Conservation (phyloP, 64 coral and sea anemone genomes). For the Montipora sp. region DNA sequence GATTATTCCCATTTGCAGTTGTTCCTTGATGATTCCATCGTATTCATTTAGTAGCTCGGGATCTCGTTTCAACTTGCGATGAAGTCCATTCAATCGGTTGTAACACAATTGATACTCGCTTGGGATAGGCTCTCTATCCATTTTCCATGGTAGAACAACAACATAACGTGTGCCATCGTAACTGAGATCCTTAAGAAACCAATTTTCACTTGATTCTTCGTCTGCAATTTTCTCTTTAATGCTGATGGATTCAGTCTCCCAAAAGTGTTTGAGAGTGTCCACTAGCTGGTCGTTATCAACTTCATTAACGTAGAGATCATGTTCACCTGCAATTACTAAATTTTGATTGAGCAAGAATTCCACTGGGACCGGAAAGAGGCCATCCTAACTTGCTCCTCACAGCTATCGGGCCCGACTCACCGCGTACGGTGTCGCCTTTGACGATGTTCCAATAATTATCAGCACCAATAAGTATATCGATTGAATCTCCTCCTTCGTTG, state of each 20-base stretch:
- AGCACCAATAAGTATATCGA: too few relatives aligned
- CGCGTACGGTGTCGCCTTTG: too few relatives aligned
- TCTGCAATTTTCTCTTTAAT: neutral
- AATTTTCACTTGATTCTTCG: neutral
- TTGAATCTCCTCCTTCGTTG: too few relatives aligned
- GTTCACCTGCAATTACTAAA: neutral
- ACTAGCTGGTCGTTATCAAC: neutral
- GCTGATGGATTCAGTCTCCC: constrained; percentile 5
- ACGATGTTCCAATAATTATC: too few relatives aligned
- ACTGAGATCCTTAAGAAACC: neutral
- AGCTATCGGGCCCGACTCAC: too few relatives aligned
- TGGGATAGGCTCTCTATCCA: neutral
- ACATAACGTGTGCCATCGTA: constrained; percentile 44
- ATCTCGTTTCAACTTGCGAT: constrained; percentile 28
- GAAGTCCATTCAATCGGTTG: constrained; percentile 10
- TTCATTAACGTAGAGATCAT: neutral
- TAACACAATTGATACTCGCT: constrained; percentile 11
- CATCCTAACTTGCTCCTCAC: too few relatives aligned
- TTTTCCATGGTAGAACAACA: constrained; percentile 20
- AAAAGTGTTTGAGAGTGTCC: constrained; percentile 11
- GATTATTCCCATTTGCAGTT: constrained; percentile 25
- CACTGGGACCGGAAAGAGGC: too few relatives aligned
- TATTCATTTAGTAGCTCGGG: constrained; percentile 56
- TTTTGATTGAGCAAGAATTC: neutral
- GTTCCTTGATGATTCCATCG: constrained; percentile 55